Base-by-base conservation (phyloP, 2,797 vertebrate species). In the Spinus olivaceus region DNA sequence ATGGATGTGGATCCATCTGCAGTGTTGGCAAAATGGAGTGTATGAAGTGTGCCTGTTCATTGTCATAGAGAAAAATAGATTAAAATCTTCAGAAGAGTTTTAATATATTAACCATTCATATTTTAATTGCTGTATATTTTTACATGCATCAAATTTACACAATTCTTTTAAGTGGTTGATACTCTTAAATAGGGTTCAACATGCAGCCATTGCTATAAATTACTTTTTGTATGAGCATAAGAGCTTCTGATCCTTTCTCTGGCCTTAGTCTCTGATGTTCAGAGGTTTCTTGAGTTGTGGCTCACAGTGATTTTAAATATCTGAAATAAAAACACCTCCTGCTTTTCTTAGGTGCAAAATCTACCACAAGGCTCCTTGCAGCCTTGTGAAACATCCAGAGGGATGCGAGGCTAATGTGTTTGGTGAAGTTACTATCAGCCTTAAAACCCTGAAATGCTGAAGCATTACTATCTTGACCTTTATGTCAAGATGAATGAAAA, bases 401-500 rank as follows among this genome's bases (percentile, higher is more conserved):
- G 87, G 42, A 69, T 84, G 70, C 33, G 67, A 72, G 81, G 47
- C 64, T 81, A 30, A 78, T 54, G 32, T 77, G n/a, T 44, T 92
- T 53, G 35, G 33, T 82, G 49, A 80, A 81, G 80, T 76, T 84
- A 53, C 63, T 72, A 46, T 66, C 86, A 88, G 39, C 59, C 57
- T 86, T 66, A 54, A 81, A 88, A 63, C 16, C 33, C 41, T 73
- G 63, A 88, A 81, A 81, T 42, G 22, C 60, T 70, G 71, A 79
- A 69, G 41, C 5, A 1, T 90, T 81, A 35, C 30, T 86, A 14
- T 79, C 44, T 66, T 86, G 80, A 93, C 73, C 86, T 94, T 91
- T 76, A 51, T 73, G 71, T 81, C 73, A 80, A 92, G 56, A 90
- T 81, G 77, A 90, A 90, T 77, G 74, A 88, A 94, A 92, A 93